A percentile compares a stretch with the other conserved stretches of the same genome.
Conservation (phyloP, 2,888 invertebrate genomes). For the Tiliacea aurago region DNA sequence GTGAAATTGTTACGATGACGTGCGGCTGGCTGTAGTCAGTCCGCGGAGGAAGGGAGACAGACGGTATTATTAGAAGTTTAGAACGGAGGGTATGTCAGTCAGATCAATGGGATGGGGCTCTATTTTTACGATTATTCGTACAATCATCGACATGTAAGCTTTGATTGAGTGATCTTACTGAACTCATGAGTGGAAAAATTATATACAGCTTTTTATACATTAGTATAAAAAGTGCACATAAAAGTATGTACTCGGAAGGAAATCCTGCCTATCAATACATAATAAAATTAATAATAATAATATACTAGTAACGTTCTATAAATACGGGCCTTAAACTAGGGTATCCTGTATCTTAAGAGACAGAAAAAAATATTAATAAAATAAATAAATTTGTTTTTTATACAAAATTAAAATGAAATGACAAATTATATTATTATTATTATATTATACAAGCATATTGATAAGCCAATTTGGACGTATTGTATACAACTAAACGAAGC, state of each 20-base stretch:
- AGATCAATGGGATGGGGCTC: constrained; percentile 40
- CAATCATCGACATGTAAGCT: constrained; percentile 17
- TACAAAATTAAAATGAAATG: not conserved
- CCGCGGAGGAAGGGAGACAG: constrained; percentile 30
- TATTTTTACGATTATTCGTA: constrained; percentile 44
- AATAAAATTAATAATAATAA: not conserved
- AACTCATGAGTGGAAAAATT: not conserved
- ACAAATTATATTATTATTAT: too few species aligned
- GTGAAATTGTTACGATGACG: not conserved
- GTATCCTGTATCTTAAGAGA: too few species aligned
- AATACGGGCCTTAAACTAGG: too few species aligned
- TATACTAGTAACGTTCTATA: too few species aligned
- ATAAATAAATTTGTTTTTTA: too few species aligned
- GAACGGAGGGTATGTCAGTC: constrained; percentile 48
- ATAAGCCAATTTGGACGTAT: not conserved
- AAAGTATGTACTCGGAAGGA: not conserved
- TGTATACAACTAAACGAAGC: not conserved
- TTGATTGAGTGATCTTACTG: constrained; percentile 16
- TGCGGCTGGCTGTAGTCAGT: not conserved
- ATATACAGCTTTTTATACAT: not conserved
- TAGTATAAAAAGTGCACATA: too few species aligned
- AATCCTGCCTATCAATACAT: not conserved
- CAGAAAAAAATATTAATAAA: too few species aligned
- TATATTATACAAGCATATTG: too few species aligned
- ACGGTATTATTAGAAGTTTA: constrained; percentile 54